Percentiles rank a stretch among this genome's conserved stretches.
Evolutionary conservation across 2,888 invertebrate species (phyloP).

Genomic region (Lordiphosa fenestrarum): DNA sequence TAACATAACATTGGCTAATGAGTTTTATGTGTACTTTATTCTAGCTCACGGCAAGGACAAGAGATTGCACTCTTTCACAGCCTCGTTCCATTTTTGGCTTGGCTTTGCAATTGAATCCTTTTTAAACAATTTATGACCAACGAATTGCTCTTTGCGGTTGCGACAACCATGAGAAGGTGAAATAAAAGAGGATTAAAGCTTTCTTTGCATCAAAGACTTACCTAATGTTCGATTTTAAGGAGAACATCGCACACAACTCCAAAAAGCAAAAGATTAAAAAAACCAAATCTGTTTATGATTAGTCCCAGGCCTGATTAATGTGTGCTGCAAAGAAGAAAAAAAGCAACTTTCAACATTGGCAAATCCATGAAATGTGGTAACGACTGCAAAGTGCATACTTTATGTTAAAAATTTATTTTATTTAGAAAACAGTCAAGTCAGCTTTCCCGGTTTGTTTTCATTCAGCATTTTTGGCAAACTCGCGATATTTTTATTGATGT

Average conservation of each 20-base stretch:
- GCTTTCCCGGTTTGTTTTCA: constrained; percentile 1
- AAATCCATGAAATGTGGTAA: constrained; percentile 62
- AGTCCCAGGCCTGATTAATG: constrained; percentile 50
- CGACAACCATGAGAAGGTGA: no score
- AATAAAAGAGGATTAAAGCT: no score
- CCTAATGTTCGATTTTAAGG: no score
- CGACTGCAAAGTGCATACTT: constrained; percentile 60
- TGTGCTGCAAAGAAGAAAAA: constrained; percentile 23
- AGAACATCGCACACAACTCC: constrained; percentile 7
- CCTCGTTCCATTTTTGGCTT: no score
- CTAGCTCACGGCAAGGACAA: no score
- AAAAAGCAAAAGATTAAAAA: constrained; percentile 10
- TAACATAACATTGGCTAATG: no score
- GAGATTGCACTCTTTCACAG: no score
- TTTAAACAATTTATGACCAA: no score
- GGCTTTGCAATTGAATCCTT: no score
- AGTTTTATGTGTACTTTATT: no score
- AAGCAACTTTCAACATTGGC: constrained; percentile 48
- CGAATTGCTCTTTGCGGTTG: no score
- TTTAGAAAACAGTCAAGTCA: constrained; percentile 38
- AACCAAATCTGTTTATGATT: constrained; percentile 28
- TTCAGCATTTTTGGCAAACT: constrained; percentile 39
- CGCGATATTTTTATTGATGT: constrained; percentile 45
- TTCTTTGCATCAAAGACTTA: no score
- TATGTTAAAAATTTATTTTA: constrained; percentile 64